Conservation (phyloP, 2,888 invertebrate species). For the Hirtodrosophila alboralis region DNA sequence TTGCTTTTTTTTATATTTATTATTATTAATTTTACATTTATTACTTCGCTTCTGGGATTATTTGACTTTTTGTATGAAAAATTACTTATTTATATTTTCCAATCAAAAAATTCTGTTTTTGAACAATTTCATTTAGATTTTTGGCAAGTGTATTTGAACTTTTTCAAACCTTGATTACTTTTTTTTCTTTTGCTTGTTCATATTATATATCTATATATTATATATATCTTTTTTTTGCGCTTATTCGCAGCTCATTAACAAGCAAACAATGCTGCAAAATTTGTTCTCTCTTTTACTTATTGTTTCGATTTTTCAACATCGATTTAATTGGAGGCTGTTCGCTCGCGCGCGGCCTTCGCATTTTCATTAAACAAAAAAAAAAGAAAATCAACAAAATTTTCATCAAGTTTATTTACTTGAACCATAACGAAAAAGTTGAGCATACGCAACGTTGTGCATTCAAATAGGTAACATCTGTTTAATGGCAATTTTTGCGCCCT, state of each 20-base stretch:
- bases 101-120: no score
- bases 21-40: no score
- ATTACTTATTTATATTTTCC: no score
- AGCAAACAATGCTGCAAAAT: conserved; percentile 14
- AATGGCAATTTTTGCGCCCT: background rate
- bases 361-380: no score
- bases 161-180: no score
- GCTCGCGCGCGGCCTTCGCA: conserved; percentile 48
- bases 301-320: conserved; percentile 47
- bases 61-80: no score
- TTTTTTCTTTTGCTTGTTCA: conserved; percentile 44
- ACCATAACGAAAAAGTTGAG: conserved; percentile 42
- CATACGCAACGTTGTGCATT: conserved; percentile 45
- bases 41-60: no score
- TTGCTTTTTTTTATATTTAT: no score
- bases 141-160: no score
- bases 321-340: conserved; percentile 39
- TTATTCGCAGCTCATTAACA: conserved; percentile 63
- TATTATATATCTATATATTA: no score
- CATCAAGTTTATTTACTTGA: conserved; percentile 75
- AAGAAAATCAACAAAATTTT: no score
- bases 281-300: conserved; percentile 15
- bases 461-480: conserved; percentile 24
- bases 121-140: no score
- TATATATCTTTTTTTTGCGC: conserved; percentile 24